Percentiles rank a stretch among this genome's conserved stretches.
These are phyloP conservation scores for Pseudomyrmex flavicornis DNA, from an alignment of 1,140 invertebrate species.

Conservation along the genomic window DNA sequence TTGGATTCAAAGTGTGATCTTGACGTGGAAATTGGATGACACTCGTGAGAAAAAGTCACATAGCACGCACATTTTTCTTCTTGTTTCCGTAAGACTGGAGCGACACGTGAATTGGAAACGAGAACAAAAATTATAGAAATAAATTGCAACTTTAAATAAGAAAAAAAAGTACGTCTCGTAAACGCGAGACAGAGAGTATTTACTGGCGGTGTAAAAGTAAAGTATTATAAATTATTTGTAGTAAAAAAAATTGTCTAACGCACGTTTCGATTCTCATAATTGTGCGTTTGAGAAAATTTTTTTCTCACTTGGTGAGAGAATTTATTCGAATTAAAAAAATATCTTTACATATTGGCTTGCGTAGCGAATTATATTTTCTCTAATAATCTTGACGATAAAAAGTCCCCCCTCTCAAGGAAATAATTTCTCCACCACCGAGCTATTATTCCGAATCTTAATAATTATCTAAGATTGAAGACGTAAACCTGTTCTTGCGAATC, in stretches of 20 bases:
- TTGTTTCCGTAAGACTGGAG: background rate
- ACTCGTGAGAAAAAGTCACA: slow-evolving; percentile 26
- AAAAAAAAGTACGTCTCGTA: too few relatives aligned
- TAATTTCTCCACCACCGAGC: background rate
- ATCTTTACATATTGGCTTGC: background rate
- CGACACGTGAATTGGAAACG: background rate
- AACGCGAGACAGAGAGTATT: too few relatives aligned
- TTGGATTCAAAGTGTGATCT: background rate
- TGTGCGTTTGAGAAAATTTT: too few relatives aligned
- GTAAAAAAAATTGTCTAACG: too few relatives aligned
- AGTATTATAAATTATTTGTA: too few relatives aligned
- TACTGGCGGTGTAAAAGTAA: too few relatives aligned
- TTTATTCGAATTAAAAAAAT: too few relatives aligned
- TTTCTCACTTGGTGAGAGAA: too few relatives aligned
- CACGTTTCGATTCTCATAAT: too few relatives aligned
- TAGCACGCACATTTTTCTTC: slow-evolving; percentile 11
- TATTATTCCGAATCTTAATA: slow-evolving; percentile 5
- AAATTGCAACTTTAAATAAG: background rate
- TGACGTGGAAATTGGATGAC: slow-evolving; percentile 18
- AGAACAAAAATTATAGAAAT: background rate
- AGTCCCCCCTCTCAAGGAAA: too few relatives aligned
- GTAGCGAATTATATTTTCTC: background rate
- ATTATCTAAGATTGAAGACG: background rate
- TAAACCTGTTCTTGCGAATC: background rate
- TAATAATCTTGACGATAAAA: slow-evolving; percentile 1